Evolutionary conservation across 1,140 invertebrate genomes (phyloP).

Genomic region (Drosophila burlai): DNA sequence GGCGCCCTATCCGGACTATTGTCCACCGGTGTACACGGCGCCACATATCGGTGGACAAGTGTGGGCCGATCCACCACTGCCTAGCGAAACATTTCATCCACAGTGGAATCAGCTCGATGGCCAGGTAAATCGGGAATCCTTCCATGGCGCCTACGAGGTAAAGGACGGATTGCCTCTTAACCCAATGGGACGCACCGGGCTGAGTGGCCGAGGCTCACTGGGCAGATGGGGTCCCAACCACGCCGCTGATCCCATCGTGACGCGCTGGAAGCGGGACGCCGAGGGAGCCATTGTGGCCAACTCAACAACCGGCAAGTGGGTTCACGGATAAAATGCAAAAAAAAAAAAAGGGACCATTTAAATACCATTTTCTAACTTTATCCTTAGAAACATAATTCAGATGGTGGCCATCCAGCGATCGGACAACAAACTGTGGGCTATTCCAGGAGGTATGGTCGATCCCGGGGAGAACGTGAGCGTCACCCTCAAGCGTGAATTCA

Average conservation of each 20-base stretch:
- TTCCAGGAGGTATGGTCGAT: conserved; percentile 98
- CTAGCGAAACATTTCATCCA: conserved; percentile 88
- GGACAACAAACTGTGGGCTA: conserved; percentile 95
- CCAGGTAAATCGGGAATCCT: conserved; percentile 91
- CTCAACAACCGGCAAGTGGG: conserved; percentile 51
- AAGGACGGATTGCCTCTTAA: conserved; percentile 89
- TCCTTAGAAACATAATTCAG: conserved; percentile 90
- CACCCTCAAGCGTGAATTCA: conserved; percentile 95
- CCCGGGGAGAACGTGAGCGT: conserved; percentile 92
- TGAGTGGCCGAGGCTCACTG: conserved; percentile 91
- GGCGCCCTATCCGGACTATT: conserved; percentile 89
- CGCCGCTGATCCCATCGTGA: conserved; percentile 95
- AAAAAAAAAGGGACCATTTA: background rate
- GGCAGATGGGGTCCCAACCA: conserved; percentile 98
- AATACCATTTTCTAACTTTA: background rate
- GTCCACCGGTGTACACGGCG: conserved; percentile 89
- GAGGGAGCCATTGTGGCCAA: conserved; percentile 27
- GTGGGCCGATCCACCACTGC: conserved; percentile 93
- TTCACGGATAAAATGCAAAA: background rate
- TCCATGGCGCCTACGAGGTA: conserved; percentile 89
- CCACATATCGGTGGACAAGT: conserved; percentile 88
- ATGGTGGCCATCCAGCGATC: conserved; percentile 95
- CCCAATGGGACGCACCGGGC: conserved; percentile 94
- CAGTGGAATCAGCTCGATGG: conserved; percentile 94
- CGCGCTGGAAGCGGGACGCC: conserved; percentile 91